These are phyloP conservation scores for Neofelis nebulosa DNA, from an alignment of 2,113 vertebrate genomes.

Conservation along the genomic window DNA sequence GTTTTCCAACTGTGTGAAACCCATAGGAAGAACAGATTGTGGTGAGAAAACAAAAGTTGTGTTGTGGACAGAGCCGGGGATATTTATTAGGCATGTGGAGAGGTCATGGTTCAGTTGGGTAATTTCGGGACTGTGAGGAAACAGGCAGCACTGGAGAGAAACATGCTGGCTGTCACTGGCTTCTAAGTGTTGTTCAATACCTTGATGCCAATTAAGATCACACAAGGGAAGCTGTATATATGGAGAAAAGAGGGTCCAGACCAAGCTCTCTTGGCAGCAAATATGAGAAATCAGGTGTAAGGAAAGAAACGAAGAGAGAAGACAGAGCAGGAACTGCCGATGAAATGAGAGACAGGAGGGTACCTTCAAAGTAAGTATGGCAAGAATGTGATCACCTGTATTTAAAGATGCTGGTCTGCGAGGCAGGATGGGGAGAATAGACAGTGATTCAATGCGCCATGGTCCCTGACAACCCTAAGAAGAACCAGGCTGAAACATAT, in stretches of 20 bases:
- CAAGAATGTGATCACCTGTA: background rate
- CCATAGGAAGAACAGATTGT: background rate
- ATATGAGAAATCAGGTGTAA: background rate
- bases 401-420: background rate
- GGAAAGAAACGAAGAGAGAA: background rate
- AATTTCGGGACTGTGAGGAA: background rate
- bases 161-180: rapidly evolving
- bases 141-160: background rate
- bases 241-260: background rate
- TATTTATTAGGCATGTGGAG: background rate
- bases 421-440: background rate
- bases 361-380: background rate
- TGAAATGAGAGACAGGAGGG: background rate
- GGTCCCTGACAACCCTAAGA: background rate
- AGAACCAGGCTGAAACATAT: background rate
- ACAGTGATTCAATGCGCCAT: background rate
- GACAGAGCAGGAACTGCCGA: background rate
- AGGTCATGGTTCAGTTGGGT: background rate
- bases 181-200: background rate
- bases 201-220: background rate
- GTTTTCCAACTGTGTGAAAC: background rate
- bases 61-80: background rate
- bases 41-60: background rate
- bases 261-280: background rate
- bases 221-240: background rate